phyloP scores from a whole-genome alignment of 2,888 invertebrate species.

The Bruchidius siliquastri region DNA sequence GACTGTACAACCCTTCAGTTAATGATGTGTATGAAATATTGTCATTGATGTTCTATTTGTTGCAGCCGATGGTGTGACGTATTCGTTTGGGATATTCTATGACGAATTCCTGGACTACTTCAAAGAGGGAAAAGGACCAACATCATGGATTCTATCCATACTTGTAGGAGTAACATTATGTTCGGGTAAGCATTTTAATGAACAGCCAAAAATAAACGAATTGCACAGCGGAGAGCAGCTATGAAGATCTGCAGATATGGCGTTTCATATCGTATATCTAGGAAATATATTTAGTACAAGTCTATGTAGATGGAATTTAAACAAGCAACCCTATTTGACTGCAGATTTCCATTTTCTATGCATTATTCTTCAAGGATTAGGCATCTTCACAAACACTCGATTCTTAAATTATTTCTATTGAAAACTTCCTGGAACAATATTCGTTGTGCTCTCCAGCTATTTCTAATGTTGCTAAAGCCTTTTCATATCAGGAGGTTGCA shows the following conservation, averaged over 20 bases:
- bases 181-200: conserved; percentile 76
- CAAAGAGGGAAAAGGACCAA: conserved; percentile 75
- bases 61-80: conserved; percentile 95
- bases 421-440: conserved; percentile 4
- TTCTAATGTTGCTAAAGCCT: no score
- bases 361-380: neutral
- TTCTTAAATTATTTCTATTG: neutral
- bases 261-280: neutral
- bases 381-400: neutral
- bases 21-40: no score
- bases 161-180: conserved; percentile 93
- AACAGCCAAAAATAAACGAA: no score
- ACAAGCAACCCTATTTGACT: neutral
- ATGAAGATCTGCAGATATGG: neutral
- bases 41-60: conserved; percentile 29
- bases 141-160: conserved; percentile 90
- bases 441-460: no score
- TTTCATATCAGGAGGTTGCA: no score
- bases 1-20: no score
- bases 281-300: neutral
- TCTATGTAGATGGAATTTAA: neutral
- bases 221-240: no score
- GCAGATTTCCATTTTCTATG: neutral
- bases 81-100: conserved; percentile 94
- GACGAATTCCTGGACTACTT: conserved; percentile 82